Conservation (phyloP, 2,888 invertebrate genomes). For the Conomelus anceps region DNA sequence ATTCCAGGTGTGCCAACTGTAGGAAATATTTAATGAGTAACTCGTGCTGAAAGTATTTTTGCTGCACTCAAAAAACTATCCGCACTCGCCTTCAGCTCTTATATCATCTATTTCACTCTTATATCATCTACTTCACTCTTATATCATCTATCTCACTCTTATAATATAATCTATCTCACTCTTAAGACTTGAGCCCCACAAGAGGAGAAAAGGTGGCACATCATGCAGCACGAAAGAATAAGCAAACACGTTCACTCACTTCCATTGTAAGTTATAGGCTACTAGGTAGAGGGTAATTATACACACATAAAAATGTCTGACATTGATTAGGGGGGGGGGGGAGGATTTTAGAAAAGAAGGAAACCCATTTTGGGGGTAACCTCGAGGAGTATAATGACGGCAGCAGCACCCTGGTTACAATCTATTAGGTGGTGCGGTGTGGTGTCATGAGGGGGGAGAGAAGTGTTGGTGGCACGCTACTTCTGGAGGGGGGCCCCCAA, state of each 20-base stretch:
- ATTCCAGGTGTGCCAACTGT: no score
- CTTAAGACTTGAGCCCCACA: no score
- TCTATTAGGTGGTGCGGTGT: neutral
- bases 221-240: neutral
- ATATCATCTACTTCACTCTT: no score
- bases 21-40: no score
- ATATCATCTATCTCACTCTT: no score
- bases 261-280: neutral
- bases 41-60: no score
- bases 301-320: constrained; percentile 19
- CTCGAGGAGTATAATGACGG: constrained; percentile 47
- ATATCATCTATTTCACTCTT: no score
- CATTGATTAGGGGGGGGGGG: constrained; percentile 33
- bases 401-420: constrained; percentile 33
- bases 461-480: neutral
- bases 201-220: no score
- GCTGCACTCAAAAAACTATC: no score
- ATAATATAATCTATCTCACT: no score
- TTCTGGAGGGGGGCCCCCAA: constrained; percentile 5
- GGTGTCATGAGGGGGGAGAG: neutral
- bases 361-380: constrained; percentile 21
- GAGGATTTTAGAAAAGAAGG: constrained; percentile 34
- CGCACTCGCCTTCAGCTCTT: no score
- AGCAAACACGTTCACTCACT: neutral
- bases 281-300: neutral